Base-by-base conservation (phyloP, 2,113 vertebrate genomes). In the Prietella phreatophila region DNA sequence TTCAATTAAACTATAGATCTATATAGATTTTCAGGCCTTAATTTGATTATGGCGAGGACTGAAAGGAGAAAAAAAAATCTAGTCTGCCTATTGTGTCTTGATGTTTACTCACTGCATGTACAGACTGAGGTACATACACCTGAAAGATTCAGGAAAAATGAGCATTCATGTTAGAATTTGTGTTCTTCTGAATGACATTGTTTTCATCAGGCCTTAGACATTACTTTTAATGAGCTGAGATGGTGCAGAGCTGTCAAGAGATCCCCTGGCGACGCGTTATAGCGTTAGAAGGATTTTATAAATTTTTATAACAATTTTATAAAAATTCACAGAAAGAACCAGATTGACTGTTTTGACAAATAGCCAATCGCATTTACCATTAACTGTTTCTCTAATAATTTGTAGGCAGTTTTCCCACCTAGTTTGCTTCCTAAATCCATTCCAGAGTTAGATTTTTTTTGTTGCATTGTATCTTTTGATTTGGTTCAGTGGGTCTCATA, bases 1-100 rank as follows among this genome's bases (percentile, higher is more conserved):
- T 88, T 88, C 55, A 83, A 86, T 90, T 88, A 83, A 86, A 86
- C 63, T 33, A 50, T 53, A 75, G 84, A 30, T 82, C 79, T 67
- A 36, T 36, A 82, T 58, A n/a, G 61, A 86, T 86, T 78, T 85
- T 82, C 15, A 9, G 39, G 19, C 15, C 47, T 78, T 75, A 85
- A 88, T 58, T 50, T 60, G 55, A 88, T 61, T 27, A 67, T 84
- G 69, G 61, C 25, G 58, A 65, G 47, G 71, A 79, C 30, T 71
- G 42, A 78, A 76, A 67, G 50, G 10, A 8, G 5, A 19, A 56
- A 30, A 36, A 17, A 80, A 39, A n/a, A n/a, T 81, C 2, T 36
- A 17, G n/a, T 33, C 75, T 55, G 30, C 80, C 27, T 71, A 2
- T 60, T 39, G 50, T 82, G 30, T 60, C 55, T 76, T 76, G 56